These are phyloP conservation scores for Phyto melanocephala DNA, from an alignment of 2,888 invertebrate species.

Conservation along the genomic window DNA sequence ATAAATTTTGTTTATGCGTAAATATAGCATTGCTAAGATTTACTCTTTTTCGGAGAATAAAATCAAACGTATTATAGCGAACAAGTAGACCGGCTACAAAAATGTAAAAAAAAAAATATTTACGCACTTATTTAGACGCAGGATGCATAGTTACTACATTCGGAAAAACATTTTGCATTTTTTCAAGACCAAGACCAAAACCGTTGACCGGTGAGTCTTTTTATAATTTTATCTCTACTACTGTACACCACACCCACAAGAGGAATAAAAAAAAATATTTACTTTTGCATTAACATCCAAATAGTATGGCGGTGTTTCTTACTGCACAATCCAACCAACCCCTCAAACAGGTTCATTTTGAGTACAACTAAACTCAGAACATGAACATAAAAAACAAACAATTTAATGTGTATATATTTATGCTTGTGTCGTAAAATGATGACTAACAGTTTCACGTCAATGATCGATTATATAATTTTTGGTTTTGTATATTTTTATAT, in stretches of 20 bases:
- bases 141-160: too few relatives aligned
- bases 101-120: too few relatives aligned
- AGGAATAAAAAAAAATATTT: not conserved
- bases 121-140: too few relatives aligned
- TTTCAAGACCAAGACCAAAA: too few relatives aligned
- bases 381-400: not conserved
- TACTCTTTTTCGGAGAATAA: too few relatives aligned
- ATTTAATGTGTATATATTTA: not conserved
- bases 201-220: too few relatives aligned
- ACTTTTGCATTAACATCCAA: not conserved
- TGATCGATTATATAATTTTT: slow-evolving; percentile 55
- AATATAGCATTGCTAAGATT: too few relatives aligned
- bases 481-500: slow-evolving; percentile 1
- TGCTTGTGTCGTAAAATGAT: not conserved
- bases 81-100: too few relatives aligned
- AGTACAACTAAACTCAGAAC: slow-evolving; percentile 15
- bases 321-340: not conserved
- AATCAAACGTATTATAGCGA: too few relatives aligned
- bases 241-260: slow-evolving; percentile 34
- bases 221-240: too few relatives aligned
- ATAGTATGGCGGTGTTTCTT: not conserved
- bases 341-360: not conserved
- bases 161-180: too few relatives aligned
- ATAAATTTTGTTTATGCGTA: too few relatives aligned
- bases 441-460: slow-evolving; percentile 42